These are phyloP conservation scores for Diarsia dahlii DNA, from an alignment of 2,888 invertebrate species.

Conservation along the genomic window DNA sequence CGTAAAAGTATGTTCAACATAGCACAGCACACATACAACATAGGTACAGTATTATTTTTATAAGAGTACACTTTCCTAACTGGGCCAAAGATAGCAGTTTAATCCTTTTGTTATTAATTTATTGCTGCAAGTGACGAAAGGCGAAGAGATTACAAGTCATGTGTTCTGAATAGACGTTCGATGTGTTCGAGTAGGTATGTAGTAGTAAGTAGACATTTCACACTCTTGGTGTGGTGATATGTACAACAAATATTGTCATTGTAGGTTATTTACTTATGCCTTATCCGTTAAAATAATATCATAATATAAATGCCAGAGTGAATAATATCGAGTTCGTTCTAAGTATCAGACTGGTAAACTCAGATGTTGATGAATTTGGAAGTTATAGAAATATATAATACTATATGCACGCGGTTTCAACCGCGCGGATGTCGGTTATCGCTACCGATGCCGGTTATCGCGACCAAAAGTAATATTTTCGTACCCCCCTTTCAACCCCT, in stretches of 20 bases:
- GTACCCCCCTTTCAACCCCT: too few species aligned
- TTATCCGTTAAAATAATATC: constrained; percentile 10
- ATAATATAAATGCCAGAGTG: background rate
- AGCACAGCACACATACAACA: background rate
- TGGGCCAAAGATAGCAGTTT: constrained; percentile 69
- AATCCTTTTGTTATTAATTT: constrained; percentile 61
- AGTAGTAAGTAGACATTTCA: constrained; percentile 1
- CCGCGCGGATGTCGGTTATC: too few species aligned
- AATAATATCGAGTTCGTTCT: background rate
- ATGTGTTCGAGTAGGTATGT: background rate
- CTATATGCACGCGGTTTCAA: too few species aligned
- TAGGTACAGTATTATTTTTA: constrained; percentile 20
- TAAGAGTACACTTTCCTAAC: constrained; percentile 56
- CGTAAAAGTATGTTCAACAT: constrained; percentile 25
- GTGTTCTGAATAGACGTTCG: constrained; percentile 6
- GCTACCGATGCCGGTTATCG: too few species aligned
- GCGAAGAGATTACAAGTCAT: constrained; percentile 26
- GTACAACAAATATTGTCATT: constrained; percentile 25
- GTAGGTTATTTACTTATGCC: constrained; percentile 25
- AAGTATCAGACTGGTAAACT: background rate
- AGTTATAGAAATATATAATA: background rate
- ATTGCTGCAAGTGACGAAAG: constrained; percentile 34
- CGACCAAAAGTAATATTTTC: too few species aligned
- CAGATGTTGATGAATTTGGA: background rate
- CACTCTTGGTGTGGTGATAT: constrained; percentile 17